Conservation (phyloP, 2,797 vertebrate genomes). For the Cyclura pinguis region DNA sequence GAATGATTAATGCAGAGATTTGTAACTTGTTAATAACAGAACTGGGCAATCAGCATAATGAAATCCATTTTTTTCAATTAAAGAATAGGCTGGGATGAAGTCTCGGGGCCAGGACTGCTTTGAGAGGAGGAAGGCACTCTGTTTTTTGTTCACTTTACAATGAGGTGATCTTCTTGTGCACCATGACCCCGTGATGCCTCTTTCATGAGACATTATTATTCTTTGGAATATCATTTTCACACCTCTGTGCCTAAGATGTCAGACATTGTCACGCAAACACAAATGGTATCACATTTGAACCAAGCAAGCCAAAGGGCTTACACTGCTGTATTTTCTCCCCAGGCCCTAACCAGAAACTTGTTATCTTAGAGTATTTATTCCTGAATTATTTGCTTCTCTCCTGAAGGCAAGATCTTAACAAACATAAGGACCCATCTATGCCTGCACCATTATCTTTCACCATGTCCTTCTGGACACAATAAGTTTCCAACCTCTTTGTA, state of each 20-base stretch:
- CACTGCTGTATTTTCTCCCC: not conserved
- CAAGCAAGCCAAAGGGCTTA: not conserved
- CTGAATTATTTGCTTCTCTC: not conserved
- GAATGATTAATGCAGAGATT: conserved; percentile 44
- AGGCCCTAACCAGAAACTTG: not conserved
- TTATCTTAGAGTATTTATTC: not conserved
- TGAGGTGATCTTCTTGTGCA: not conserved
- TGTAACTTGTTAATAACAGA: conserved; percentile 68
- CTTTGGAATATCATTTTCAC: conserved; percentile 3
- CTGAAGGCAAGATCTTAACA: not conserved
- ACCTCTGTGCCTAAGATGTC: conserved; percentile 13
- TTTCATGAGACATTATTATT: conserved; percentile 22
- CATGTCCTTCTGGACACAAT: not conserved
- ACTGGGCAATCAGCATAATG: conserved; percentile 65
- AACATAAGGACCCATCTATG: not conserved
- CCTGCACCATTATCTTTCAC: not conserved
- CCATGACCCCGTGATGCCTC: not conserved
- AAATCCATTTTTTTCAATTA: conserved; percentile 64
- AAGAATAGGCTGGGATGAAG: not conserved
- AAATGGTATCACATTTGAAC: not conserved
- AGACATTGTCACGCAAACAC: not conserved
- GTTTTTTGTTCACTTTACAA: conserved; percentile 6
- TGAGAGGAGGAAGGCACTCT: not conserved
- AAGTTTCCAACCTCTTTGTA: not conserved
- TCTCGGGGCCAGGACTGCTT: not conserved